Evolutionary conservation across 2,888 invertebrate genomes (phyloP).

Genomic region (Coleophora flavipennella): DNA sequence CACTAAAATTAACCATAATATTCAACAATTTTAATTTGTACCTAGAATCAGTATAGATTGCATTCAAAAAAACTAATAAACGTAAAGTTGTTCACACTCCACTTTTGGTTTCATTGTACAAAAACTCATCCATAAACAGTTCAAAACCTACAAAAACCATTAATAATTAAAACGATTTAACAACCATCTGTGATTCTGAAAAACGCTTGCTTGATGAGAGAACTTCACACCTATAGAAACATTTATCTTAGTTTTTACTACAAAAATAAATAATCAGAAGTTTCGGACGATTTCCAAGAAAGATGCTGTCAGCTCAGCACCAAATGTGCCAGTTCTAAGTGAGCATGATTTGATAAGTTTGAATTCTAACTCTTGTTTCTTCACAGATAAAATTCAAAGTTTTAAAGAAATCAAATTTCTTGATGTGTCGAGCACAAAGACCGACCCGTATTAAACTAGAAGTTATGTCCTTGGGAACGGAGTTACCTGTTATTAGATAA

Average conservation of each 20-base stretch:
- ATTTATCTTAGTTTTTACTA: slow-evolving; percentile 46
- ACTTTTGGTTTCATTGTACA: neutral
- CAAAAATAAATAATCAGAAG: slow-evolving; percentile 33
- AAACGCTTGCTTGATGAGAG: slow-evolving; percentile 23
- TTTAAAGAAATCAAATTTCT: too few species aligned
- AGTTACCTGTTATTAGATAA: slow-evolving; percentile 29
- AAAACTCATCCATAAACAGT: slow-evolving; percentile 1
- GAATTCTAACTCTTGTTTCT: neutral
- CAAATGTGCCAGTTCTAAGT: slow-evolving; percentile 21
- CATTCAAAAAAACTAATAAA: too few species aligned
- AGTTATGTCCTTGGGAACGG: slow-evolving; percentile 56
- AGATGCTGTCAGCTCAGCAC: slow-evolving; percentile 29
- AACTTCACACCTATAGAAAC: slow-evolving; percentile 50
- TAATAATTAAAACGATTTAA: slow-evolving; percentile 16
- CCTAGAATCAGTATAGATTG: too few species aligned
- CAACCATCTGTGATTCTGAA: slow-evolving; percentile 21
- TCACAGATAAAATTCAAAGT: too few species aligned
- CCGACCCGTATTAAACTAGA: slow-evolving; percentile 32
- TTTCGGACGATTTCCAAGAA: slow-evolving; percentile 40
- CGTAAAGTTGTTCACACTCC: too few species aligned
- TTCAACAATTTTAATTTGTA: too few species aligned
- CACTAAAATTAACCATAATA: too few species aligned
- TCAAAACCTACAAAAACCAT: slow-evolving; percentile 13
- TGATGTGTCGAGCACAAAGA: neutral
- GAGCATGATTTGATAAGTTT: slow-evolving; percentile 20